Evolutionary conservation across 37 sponge, comb jelly and placozoan genomes (phyloP), one percentile per base, ranked within the genome.

Genomic region (Cliona cf. orientalis): DNA sequence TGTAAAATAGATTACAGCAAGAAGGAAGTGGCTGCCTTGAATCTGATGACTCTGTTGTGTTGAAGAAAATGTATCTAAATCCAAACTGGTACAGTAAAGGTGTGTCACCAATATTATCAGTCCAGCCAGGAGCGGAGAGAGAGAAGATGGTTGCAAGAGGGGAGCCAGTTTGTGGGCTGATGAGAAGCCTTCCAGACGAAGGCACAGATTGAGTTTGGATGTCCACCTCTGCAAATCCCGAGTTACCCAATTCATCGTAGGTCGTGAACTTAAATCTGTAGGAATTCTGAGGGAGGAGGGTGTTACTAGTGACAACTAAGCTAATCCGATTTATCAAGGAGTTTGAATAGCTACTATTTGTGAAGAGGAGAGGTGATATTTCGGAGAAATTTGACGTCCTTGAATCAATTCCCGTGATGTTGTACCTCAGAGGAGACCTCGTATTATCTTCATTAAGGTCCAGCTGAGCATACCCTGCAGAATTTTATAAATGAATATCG

Each of bases 61-160:
- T 9, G 40, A 19, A 19, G 36, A 29, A 71, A 5, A 6, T 2
- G 23, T 72, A 74, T 1, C 69, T 14, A 29, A 71, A 76, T 37
- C 90, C 90, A 80, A 84, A 90, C 53, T 75, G 85, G 40, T 90
- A 84, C 2, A 42, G 34, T 17, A 90, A 44, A 5, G 90, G 90
- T n/a, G 66, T 42, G 56, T 75, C 71, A 26, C 41, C 58, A 0
- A 65, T 53, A 0, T 63, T 42, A 58, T 90, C 90, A 22, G 85
- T 80, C 90, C 90, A 90, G 19, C 33, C 34, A 1, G 19, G 1
- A 32, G 81, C 90, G 1, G 25, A 9, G 23, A 80, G 60, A 26
- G 58, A 46, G 53, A 69, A 73, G 17, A 53, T 17, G 12, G 84
- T 84, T 5, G 53, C 17, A 22, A 84, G 39, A 17, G 76, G 61